Percentiles rank a stretch among this genome's conserved stretches.
phyloP scores from a whole-genome alignment of 2,888 invertebrate genomes.

The Dione vanillae region DNA sequence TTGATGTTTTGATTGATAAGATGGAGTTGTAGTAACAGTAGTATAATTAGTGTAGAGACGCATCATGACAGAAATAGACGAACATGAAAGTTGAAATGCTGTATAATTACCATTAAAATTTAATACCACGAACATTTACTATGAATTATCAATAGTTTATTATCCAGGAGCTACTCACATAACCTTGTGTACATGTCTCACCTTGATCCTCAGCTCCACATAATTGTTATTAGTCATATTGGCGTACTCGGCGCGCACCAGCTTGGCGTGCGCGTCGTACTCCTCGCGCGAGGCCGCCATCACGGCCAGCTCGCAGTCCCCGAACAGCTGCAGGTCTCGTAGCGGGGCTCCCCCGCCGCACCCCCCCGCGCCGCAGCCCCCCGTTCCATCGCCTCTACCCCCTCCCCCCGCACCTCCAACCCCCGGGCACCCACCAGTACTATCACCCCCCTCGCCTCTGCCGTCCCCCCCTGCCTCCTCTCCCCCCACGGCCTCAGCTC shows the following conservation, averaged over 20 bases:
- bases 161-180: no score
- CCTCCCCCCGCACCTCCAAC: background rate
- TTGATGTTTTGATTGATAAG: no score
- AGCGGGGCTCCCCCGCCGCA: constrained; percentile 47
- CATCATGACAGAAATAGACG: no score
- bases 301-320: constrained; percentile 75
- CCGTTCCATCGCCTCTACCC: background rate
- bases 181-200: background rate
- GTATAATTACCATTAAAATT: no score
- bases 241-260: constrained; percentile 72
- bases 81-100: no score
- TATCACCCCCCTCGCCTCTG: background rate
- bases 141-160: no score
- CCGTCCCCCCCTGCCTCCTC: background rate
- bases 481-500: no score
- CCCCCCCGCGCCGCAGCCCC: constrained; percentile 45
- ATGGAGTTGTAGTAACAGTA: no score
- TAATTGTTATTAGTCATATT: constrained; percentile 63
- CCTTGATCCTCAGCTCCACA: constrained; percentile 56
- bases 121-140: no score
- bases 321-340: constrained; percentile 72
- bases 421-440: no score
- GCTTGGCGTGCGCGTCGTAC: constrained; percentile 72
- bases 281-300: constrained; percentile 67
- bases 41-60: no score